Evolutionary conservation across 2,113 vertebrate genomes (phyloP).

Genomic region (Vidua chalybeata): DNA sequence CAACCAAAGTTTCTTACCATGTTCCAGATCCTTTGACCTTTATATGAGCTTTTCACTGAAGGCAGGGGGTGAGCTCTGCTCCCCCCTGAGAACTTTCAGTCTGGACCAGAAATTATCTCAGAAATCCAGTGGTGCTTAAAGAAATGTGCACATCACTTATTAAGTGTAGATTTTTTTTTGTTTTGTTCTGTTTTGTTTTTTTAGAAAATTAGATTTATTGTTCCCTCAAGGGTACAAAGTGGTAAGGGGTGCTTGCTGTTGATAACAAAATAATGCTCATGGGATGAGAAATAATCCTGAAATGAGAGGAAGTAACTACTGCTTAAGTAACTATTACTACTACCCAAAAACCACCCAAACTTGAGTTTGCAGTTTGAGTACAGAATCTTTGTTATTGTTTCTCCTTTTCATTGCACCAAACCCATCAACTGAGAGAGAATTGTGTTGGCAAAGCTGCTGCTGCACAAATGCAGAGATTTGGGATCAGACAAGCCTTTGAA

Average conservation of each 20-base stretch:
- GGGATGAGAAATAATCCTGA: neutral
- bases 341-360: neutral
- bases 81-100: neutral
- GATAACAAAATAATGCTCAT: neutral
- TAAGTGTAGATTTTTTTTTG: neutral
- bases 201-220: neutral
- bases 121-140: neutral
- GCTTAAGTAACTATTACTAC: neutral
- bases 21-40: slow-evolving; percentile 3
- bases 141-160: neutral
- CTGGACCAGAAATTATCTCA: neutral
- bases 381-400: neutral
- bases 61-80: neutral
- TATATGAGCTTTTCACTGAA: neutral
- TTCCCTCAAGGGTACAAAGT: neutral
- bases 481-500: neutral
- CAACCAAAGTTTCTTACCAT: neutral
- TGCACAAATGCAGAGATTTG: neutral
- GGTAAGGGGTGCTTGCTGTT: neutral
- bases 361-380: neutral
- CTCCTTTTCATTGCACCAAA: neutral
- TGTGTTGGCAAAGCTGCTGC: neutral
- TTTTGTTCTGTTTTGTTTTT: neutral
- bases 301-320: neutral
- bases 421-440: neutral